These are phyloP conservation scores for Neomorphus geoffroyi DNA, from an alignment of 2,797 vertebrate genomes.

Conservation along the genomic window DNA sequence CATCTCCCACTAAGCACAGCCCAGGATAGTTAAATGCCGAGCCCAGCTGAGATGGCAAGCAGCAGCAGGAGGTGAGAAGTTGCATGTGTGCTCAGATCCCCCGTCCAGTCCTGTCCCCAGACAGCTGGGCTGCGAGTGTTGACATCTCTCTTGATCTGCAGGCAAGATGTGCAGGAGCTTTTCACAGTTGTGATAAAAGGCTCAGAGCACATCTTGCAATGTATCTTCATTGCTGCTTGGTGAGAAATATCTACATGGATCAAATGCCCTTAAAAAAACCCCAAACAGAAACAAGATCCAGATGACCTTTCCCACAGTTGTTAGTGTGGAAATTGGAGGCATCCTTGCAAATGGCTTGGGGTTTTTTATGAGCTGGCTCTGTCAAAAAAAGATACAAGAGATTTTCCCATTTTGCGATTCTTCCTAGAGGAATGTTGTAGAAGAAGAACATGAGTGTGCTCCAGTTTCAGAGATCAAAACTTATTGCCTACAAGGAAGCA, in stretches of 20 bases:
- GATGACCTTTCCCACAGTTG: neutral
- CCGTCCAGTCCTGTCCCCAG: neutral
- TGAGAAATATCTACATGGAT: neutral
- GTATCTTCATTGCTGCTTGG: neutral
- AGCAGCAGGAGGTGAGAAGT: neutral
- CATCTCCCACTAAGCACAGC: neutral
- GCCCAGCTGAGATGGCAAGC: neutral
- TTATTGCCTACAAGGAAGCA: neutral
- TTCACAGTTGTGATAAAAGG: neutral
- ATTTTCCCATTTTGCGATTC: neutral
- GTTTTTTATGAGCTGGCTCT: neutral
- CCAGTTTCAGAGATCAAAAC: neutral
- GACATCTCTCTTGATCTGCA: neutral
- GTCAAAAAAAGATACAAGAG: neutral
- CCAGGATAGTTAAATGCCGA: neutral
- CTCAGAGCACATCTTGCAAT: neutral
- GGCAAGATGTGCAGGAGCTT: neutral
- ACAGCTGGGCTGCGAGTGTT: neutral
- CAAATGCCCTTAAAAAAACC: neutral
- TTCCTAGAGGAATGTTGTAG: neutral
- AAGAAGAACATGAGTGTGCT: neutral
- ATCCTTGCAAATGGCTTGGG: neutral
- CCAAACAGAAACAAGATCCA: neutral
- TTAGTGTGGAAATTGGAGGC: neutral
- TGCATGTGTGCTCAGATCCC: accelerated